Evolutionary conservation across 2,797 vertebrate genomes (phyloP).

Genomic region (Catharus ustulatus): DNA sequence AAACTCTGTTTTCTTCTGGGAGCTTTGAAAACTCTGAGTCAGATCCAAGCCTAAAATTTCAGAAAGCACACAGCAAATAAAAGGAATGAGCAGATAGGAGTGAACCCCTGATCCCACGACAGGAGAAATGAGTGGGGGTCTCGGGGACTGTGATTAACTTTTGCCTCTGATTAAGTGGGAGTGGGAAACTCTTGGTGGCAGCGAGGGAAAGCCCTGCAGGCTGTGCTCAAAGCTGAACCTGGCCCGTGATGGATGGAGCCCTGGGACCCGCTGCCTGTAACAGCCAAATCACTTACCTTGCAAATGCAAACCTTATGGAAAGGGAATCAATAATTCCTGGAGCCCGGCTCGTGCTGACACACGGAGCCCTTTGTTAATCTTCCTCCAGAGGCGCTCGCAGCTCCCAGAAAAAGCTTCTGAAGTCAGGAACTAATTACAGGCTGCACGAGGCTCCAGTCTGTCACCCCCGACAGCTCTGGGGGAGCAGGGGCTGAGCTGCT

Average conservation of each 20-base stretch:
- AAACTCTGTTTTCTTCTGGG: neutral
- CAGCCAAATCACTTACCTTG: conserved; percentile 38
- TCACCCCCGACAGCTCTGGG: conserved; percentile 51
- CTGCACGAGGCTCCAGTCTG: conserved; percentile 46
- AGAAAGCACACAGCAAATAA: neutral
- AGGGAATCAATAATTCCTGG: conserved; percentile 55
- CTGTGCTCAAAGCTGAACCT: neutral
- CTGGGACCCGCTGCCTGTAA: neutral
- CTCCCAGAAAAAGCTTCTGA: conserved; percentile 35
- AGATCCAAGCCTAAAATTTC: neutral
- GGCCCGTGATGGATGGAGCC: conserved; percentile 13
- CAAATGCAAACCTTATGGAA: conserved; percentile 63
- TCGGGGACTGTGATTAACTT: rapidly evolving
- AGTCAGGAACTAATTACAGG: conserved; percentile 55
- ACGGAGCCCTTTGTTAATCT: conserved; percentile 57
- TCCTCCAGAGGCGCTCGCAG: conserved; percentile 23
- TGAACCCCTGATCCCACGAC: rapidly evolving
- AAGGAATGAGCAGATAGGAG: neutral
- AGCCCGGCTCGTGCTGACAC: conserved; percentile 37
- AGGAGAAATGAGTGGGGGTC: neutral
- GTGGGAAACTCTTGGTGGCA: neutral
- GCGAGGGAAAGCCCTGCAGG: neutral
- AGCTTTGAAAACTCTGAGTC: neutral
- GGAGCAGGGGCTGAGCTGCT: neutral
- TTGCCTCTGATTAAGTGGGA: neutral